Evolutionary conservation across 1,140 invertebrate species (phyloP), one percentile per base, ranked within the genome.

Genomic region (Sitobion miscanthi): DNA sequence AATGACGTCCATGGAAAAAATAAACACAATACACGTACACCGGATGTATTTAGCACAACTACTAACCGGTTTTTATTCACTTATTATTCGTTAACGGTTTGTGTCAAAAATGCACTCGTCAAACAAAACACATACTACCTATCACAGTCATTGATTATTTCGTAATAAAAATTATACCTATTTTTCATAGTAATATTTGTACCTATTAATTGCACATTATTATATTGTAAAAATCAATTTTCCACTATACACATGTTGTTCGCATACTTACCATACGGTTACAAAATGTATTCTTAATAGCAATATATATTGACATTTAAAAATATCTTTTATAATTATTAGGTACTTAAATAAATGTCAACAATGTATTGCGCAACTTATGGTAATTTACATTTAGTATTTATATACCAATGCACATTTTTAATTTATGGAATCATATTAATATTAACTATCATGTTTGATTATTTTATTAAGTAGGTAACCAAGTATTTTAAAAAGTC

Each of bases 41-140:
- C 90, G 90, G 90, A 92, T 92, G 90, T 83, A 83, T 92, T 92
- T 92, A 92, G 38, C 47, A 49, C 69, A 49, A 52, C 69, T 47
- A n/a, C 90, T 83, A 92, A 92, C 69, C 21, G 47, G 90, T 83
- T 92, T 83, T 92, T 92, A 92, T 92, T 92, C 90, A 83, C 69
- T 92, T 92, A 52, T 83, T 90, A 69, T 90, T 90, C 89, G 54
- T 90, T 90, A 90, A 62, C 54, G 38, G 54, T 47, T 69, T 45
- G 42, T 57, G 54, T 57, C 38, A 25, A 90, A 90, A 90, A 69
- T 69, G 57, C 38, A 62, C 25, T 69, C 25, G 38, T 69, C 38
- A 69, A 69, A 90, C 25, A 45, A 69, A 69, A 90, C 25, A 90
- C 54, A 69, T 35, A 52, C 62, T 77, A 35, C 35, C 35, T 35